Evolutionary conservation across 2,113 vertebrate species (phyloP).

Genomic region (Boulengerochromis microlepis): DNA sequence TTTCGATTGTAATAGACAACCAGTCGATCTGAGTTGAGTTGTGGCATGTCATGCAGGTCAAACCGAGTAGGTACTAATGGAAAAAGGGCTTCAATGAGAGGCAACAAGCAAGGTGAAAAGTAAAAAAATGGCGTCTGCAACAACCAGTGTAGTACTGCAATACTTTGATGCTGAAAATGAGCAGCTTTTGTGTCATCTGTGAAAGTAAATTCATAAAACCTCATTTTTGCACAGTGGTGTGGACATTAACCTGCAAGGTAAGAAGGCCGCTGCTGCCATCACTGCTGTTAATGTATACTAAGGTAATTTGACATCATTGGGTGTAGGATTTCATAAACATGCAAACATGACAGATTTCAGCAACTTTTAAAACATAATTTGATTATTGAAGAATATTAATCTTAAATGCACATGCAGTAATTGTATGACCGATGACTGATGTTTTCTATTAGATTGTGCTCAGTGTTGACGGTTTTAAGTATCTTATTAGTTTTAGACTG

Average conservation of each 20-base stretch:
- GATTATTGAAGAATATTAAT: background rate
- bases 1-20: rapidly evolving
- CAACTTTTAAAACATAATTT: background rate
- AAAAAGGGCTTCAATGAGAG: background rate
- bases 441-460: background rate
- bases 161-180: background rate
- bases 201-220: background rate
- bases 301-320: background rate
- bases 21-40: background rate
- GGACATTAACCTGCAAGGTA: background rate
- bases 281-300: background rate
- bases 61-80: background rate
- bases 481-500: background rate
- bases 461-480: rapidly evolving
- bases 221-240: background rate
- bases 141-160: background rate
- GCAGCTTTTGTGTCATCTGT: background rate
- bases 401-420: background rate
- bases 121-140: background rate
- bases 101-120: background rate
- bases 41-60: background rate
- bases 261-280: background rate
- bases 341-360: background rate
- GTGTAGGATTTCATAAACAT: background rate
- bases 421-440: background rate